Evolutionary conservation across 2,113 vertebrate genomes (phyloP), one percentile per base, ranked within the genome.

Genomic region (Elachura formosa): DNA sequence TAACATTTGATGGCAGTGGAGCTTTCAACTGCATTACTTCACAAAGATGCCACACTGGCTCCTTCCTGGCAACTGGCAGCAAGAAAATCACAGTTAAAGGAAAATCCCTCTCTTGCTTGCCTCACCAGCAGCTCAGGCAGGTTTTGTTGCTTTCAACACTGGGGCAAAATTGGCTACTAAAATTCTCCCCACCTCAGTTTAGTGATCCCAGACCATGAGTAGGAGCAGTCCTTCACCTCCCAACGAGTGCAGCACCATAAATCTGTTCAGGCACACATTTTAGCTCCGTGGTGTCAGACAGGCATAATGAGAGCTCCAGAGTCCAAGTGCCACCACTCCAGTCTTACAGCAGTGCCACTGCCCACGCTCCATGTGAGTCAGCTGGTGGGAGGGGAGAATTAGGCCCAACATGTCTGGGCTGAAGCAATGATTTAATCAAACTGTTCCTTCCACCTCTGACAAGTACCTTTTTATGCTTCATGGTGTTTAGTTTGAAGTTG

Each of bases 301-400:
- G 87, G 72, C 91, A 10, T 67, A 55, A 88, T 61, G 90, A 90
- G 94, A 95, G 82, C 92, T 93, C 93, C 87, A 93, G 82, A 95
- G 96, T 83, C 95, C 95, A 93, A 96, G 87, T 96, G 87, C 87
- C 95, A 96, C 89, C 96, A 79, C 87, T 45, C 87, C 49, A 85
- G 54, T 91, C 82, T 87, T 51, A 46, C 41, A 63, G 89, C 81
- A 87, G 66, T 43, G 67, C 81, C 71, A 40, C 86, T 95, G 93
- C 95, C 95, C 87, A 96, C 95, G 68, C 96, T 93, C 89, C 78
- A 38, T 43, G 16, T 96, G 95, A 96, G 84, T 96, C 95, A 97
- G 77, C 82, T 90, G 51, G 78, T 95, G 93, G 84, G 93, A 96
- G 87, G 94, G 84, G 34, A 96, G 91, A 85, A 88, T 95, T 78